Evolutionary conservation across 1,140 invertebrate species (phyloP).

Genomic region (Neodiprion lecontei): DNA sequence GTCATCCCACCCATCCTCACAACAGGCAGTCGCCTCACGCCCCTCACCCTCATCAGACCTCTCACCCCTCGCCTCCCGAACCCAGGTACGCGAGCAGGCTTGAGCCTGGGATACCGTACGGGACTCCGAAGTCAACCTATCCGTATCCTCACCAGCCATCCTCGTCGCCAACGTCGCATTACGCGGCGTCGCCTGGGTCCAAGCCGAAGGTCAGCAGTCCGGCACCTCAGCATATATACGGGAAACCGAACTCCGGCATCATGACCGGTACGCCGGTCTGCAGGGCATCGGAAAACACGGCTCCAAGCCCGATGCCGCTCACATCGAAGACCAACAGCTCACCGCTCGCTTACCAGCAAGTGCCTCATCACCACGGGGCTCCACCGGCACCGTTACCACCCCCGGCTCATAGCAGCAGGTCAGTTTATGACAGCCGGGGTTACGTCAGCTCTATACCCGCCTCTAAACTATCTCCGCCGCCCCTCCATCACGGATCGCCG

Average conservation of each 20-base stretch:
- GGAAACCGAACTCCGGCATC: constrained; percentile 72
- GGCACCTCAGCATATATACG: constrained; percentile 79
- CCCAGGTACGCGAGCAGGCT: constrained; percentile 51
- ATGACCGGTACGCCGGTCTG: constrained; percentile 69
- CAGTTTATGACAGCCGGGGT: constrained; percentile 58
- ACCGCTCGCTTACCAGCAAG: constrained; percentile 70
- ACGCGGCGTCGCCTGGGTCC: constrained; percentile 52
- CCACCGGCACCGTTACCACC: constrained; percentile 61
- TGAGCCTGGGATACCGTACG: constrained; percentile 46
- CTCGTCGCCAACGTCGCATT: constrained; percentile 46
- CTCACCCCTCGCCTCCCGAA: constrained; percentile 64
- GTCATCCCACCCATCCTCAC: constrained; percentile 48
- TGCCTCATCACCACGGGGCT: constrained; percentile 66
- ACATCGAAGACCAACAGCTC: constrained; percentile 73
- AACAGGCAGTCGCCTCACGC: constrained; percentile 60
- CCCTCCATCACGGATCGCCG: constrained; percentile 61
- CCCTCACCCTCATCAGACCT: constrained; percentile 43
- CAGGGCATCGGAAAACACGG: constrained; percentile 59
- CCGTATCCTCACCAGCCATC: constrained; percentile 50
- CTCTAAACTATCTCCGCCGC: constrained; percentile 61
- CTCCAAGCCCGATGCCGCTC: constrained; percentile 57
- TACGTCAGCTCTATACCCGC: constrained; percentile 61
- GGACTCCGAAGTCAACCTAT: constrained; percentile 48
- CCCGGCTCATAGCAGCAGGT: constrained; percentile 64
- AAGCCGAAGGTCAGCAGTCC: constrained; percentile 82